A percentile compares a stretch with the other conserved stretches of the same genome.
These are phyloP conservation scores for Antigone vipio DNA, from an alignment of 2,113 vertebrate species.

Conservation along the genomic window DNA sequence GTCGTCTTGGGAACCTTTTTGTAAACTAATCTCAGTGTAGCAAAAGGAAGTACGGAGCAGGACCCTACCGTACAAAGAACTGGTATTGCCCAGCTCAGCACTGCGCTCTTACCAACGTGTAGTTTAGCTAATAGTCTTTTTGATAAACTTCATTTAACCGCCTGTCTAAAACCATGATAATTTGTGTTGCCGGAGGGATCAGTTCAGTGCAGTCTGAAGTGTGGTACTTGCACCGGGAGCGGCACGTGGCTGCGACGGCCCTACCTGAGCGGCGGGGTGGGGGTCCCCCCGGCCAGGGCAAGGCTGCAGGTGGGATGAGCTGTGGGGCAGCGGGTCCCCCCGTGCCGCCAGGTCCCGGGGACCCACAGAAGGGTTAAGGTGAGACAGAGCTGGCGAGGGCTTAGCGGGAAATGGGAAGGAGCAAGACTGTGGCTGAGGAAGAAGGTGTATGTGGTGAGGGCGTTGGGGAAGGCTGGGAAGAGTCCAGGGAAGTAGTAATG, in stretches of 20 bases:
- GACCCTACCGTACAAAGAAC: not conserved
- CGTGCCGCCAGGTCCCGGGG: not conserved
- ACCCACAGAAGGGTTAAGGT: not conserved
- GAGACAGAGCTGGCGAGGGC: not conserved
- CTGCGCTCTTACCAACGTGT: not conserved
- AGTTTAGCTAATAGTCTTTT: not conserved
- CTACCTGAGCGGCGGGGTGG: not conserved
- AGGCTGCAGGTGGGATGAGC: no score
- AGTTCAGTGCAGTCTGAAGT: not conserved
- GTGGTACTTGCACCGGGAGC: accelerated
- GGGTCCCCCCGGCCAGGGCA: no score
- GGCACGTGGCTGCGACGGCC: not conserved
- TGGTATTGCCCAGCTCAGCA: not conserved
- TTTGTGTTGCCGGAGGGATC: not conserved
- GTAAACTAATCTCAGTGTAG: not conserved
- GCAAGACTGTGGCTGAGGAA: not conserved
- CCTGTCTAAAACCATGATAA: not conserved
- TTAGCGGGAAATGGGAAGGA: not conserved
- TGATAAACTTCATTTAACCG: not conserved
- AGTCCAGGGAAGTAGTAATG: not conserved
- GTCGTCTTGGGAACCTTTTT: not conserved
- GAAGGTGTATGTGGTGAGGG: not conserved
- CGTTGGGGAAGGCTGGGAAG: not conserved
- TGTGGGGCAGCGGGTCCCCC: not conserved
- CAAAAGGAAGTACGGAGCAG: not conserved